Percentiles rank a stretch among this genome's conserved stretches.
Conservation (phyloP, 2,797 vertebrate species). For the Poeciliopsis gracilis region DNA sequence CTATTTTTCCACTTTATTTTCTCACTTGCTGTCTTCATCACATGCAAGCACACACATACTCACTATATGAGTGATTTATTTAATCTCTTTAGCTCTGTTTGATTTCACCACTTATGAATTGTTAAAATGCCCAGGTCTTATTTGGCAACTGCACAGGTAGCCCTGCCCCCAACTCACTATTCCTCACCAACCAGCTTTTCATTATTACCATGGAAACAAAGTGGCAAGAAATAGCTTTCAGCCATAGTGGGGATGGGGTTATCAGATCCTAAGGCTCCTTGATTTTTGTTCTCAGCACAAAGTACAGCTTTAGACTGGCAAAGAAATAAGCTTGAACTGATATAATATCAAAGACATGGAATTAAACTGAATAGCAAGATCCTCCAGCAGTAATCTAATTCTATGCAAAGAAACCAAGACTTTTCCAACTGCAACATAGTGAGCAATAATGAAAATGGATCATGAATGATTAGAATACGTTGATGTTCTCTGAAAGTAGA, state of each 20-base stretch:
- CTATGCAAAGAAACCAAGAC: not conserved
- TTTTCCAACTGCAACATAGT: not conserved
- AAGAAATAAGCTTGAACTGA: not conserved
- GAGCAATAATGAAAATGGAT: not conserved
- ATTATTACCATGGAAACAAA: slow-evolving; percentile 70
- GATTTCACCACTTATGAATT: slow-evolving; percentile 90
- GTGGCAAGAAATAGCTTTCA: slow-evolving; percentile 53
- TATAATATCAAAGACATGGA: not conserved
- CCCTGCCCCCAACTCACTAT: not conserved
- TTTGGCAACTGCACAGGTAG: slow-evolving; percentile 25
- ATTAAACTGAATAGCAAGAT: not conserved
- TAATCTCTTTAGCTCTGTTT: slow-evolving; percentile 84
- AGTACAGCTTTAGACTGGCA: not conserved
- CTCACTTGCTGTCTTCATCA: slow-evolving; percentile 3
- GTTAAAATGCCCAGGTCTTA: slow-evolving; percentile 80
- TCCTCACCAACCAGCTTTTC: slow-evolving; percentile 46
- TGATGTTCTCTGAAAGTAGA: not conserved
- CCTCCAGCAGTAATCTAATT: not conserved
- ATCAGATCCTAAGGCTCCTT: slow-evolving; percentile 27
- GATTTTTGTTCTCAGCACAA: slow-evolving; percentile 6
- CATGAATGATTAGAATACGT: not conserved
- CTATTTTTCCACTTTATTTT: slow-evolving; percentile 67
- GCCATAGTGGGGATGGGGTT: slow-evolving; percentile 24
- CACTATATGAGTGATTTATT: slow-evolving; percentile 83
- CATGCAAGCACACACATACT: slow-evolving; percentile 39